Evolutionary conservation across 2,797 vertebrate genomes (phyloP), one percentile per base, ranked within the genome.

Genomic region (Hydrophis major): DNA sequence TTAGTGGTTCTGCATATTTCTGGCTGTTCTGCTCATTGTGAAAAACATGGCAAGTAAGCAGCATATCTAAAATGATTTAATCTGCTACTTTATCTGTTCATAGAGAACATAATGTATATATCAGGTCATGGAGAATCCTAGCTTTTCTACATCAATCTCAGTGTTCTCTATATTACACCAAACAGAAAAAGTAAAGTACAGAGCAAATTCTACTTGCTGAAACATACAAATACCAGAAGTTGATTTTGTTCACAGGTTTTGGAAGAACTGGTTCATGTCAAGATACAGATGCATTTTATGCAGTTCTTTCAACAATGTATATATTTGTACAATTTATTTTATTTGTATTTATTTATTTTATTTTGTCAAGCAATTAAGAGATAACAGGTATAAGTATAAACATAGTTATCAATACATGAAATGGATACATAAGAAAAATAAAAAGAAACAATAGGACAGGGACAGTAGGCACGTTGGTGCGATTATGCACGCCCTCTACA

Each of bases 231-330:
- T 32, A 59, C 27, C 47, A 92, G 20, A 47, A 66, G 25, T 47
- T n/a, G 59, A 83, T 27, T 13, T 88, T 74, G 74, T 25, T 91
- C 57, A 90, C 12, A 32, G 10, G 66, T 87, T 93, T 93, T 89
- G 60, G 13, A 78, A 91, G 86, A 92, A 91, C 61, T 57, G 87
- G 59, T 83, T 93, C 90, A 86, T 22, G 22, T 89, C 90, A 89
- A 47, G n/a, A 28, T 63, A 83, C 88, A 86, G 53, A 61, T 89
- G 83, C 57, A 74, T 69, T 93, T 47, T 78, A 60, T 89, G 37
- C 86, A 55, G 37, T n/a, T 47, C 59, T 74, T 93, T 87, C 86
- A 94, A 83, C n/a, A n/a, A 32, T 93, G 66, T 87, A 56, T 89
- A n/a, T 74, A 27, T 86, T 91, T 94, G 74, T n/a, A 91, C 78